Evolutionary conservation across 2,113 vertebrate genomes (phyloP).

Genomic region (Dicerorhinus sumatrensis): DNA sequence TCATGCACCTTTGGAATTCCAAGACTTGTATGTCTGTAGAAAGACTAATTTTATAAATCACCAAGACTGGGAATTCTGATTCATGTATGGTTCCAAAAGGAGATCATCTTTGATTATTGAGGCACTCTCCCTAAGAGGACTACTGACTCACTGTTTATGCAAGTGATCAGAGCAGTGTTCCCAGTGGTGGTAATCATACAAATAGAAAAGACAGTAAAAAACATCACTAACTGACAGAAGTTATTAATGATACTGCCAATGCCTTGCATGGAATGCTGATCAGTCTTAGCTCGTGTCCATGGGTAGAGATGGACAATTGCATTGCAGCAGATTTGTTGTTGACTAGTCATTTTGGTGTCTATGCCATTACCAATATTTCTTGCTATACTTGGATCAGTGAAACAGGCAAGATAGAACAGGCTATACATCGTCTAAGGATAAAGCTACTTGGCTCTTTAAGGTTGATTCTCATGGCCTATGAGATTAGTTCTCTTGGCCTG

Average conservation of each 20-base stretch:
- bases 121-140: neutral
- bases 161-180: neutral
- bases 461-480: neutral
- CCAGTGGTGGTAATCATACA: neutral
- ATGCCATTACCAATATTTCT: neutral
- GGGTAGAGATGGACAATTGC: neutral
- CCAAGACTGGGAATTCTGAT: neutral
- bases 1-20: neutral
- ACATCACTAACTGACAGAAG: neutral
- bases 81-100: neutral
- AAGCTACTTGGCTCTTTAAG: neutral
- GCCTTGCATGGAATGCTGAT: neutral
- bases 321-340: neutral
- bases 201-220: neutral
- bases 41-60: neutral
- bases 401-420: neutral
- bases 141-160: neutral
- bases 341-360: neutral
- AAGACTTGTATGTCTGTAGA: neutral
- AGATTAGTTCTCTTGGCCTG: neutral
- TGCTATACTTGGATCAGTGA: neutral
- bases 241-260: neutral
- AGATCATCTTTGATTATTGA: neutral
- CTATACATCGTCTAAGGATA: neutral
- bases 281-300: neutral